Conservation (phyloP, 2,797 vertebrate species). For the Toxotes lorentzi region DNA sequence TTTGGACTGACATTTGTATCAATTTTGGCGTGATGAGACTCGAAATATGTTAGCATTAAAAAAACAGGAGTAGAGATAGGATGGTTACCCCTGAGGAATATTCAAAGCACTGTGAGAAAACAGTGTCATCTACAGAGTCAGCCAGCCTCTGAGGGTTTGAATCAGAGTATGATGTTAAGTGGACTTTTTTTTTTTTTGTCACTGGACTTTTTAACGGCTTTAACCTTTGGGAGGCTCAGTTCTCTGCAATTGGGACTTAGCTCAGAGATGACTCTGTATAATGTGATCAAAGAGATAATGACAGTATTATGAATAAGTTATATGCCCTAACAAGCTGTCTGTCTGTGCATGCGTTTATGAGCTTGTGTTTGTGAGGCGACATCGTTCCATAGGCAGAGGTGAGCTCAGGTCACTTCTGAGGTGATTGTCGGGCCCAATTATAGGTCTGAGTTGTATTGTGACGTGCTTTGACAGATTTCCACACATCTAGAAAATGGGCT, state of each 20-base stretch:
- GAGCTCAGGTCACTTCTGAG: conserved; percentile 4
- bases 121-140: conserved; percentile 39
- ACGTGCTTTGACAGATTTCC: conserved; percentile 34
- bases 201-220: conserved; percentile 25
- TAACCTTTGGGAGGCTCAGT: conserved; percentile 57
- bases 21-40: background rate
- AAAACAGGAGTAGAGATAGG: background rate
- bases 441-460: background rate
- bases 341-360: conserved; percentile 22
- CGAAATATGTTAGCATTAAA: conserved; percentile 1
- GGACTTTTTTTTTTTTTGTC: background rate
- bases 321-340: conserved; percentile 39
- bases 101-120: conserved; percentile 26
- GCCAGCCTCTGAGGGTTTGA: conserved; percentile 43
- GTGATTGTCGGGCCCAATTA: conserved; percentile 6
- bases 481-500: background rate
- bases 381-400: conserved; percentile 17
- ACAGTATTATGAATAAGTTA: conserved; percentile 63
- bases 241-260: conserved; percentile 37
- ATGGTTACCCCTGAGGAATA: conserved; percentile 14
- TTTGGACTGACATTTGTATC: conserved; percentile 44
- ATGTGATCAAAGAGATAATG: conserved; percentile 57
- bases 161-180: conserved; percentile 47
- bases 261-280: conserved; percentile 43
- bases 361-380: conserved; percentile 18